Conservation (phyloP, 2,113 vertebrate species). For the Lasiurus cinereus region DNA sequence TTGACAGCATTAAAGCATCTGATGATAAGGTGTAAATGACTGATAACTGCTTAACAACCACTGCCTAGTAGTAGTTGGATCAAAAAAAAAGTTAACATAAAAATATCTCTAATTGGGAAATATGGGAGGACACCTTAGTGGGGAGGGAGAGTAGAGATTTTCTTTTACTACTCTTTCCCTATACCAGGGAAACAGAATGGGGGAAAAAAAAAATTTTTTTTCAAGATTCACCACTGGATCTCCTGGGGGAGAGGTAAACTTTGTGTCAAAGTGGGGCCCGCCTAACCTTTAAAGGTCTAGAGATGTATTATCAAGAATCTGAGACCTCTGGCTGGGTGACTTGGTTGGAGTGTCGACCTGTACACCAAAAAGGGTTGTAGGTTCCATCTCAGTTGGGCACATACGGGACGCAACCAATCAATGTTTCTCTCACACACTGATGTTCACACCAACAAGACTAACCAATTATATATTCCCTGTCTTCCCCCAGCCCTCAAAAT, state of each 20-base stretch:
- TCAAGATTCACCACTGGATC: slow-evolving; percentile 14
- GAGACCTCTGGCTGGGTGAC: background rate
- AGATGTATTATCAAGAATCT: slow-evolving; percentile 38
- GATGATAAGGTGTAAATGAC: slow-evolving; percentile 47
- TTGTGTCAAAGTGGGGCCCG: background rate
- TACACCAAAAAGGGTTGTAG: background rate
- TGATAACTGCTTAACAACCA: background rate
- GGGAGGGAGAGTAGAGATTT: background rate
- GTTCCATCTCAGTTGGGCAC: background rate
- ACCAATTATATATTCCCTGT: no score
- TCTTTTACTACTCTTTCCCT: background rate
- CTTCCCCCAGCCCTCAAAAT: no score
- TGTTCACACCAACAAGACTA: background rate
- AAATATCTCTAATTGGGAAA: slow-evolving; percentile 7
- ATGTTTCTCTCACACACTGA: background rate
- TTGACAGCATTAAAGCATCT: slow-evolving; percentile 63
- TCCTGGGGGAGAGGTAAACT: background rate
- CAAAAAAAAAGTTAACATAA: slow-evolving; percentile 45
- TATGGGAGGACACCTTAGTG: background rate
- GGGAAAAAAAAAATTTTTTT: background rate
- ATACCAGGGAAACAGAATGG: slow-evolving; percentile 48
- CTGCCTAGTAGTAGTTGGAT: background rate
- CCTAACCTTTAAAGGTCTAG: slow-evolving; percentile 14
- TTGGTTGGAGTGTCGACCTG: background rate
- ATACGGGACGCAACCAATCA: background rate